Percentiles rank a stretch among this genome's conserved stretches.
Evolutionary conservation across 2,888 invertebrate species (phyloP).

Genomic region (Pseudococcus viburni): DNA sequence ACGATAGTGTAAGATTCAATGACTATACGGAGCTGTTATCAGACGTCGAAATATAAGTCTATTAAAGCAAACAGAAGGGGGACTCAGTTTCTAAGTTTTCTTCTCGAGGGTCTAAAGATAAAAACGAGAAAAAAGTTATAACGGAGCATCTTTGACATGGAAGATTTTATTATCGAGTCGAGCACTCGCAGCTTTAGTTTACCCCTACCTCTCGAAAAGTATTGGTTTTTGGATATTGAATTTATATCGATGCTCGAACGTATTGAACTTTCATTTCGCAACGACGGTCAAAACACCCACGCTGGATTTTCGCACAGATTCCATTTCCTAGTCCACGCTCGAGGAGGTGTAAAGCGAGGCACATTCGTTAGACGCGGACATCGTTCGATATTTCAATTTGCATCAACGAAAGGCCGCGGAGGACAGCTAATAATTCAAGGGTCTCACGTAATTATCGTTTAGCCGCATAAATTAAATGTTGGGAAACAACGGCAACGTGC

Average conservation of each 20-base stretch:
- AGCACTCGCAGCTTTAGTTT: background rate
- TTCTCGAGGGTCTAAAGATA: constrained; percentile 4
- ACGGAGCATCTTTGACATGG: background rate
- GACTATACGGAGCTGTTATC: background rate
- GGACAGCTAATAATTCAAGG: constrained; percentile 11
- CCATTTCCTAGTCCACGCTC: background rate
- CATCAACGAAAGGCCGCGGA: background rate
- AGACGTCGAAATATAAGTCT: background rate
- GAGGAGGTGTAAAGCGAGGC: background rate
- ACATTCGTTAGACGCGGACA: background rate
- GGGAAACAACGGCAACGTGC: background rate
- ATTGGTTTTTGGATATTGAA: constrained; percentile 12
- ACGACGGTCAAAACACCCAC: background rate
- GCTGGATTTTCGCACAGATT: background rate
- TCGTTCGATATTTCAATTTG: constrained; percentile 22
- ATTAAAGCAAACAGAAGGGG: background rate
- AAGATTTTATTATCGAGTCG: background rate
- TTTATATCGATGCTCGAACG: background rate
- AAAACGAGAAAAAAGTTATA: constrained; percentile 18
- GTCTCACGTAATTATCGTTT: constrained; percentile 29
- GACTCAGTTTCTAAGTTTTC: background rate
- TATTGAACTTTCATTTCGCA: constrained; percentile 18
- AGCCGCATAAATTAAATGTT: constrained; percentile 20
- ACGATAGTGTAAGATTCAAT: background rate
- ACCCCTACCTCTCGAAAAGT: background rate